Base-by-base conservation (phyloP, 2,113 vertebrate genomes). In the Pimephales promelas region DNA sequence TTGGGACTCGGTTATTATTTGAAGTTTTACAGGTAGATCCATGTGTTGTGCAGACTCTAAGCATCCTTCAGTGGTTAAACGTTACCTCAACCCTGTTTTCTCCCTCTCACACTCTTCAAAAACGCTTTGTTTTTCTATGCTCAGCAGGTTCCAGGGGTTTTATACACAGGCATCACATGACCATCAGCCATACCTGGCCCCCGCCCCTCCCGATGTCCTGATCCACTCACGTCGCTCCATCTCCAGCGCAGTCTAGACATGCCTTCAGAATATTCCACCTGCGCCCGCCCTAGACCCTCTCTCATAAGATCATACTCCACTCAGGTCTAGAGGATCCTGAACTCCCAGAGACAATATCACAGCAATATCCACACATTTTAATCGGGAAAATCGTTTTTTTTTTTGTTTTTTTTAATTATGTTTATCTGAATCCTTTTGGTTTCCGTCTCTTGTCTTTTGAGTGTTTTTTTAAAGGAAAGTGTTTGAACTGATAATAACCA, bases 81-180 rank as follows among this genome's bases (percentile, higher is more conserved):
- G 22, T 70, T 0, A 40, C 34, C 66, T 22, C 43, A 34, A 40
- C 36, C 68, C 68, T 45, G 40, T 72, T 56, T 10, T 13, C 43
- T 82, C 5, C 45, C 18, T 28, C 28, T 64, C 26, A 71, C 54
- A 59, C 83, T 18, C 81, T 79, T 22, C 28, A 52, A 54, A 28
- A 45, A 43, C 71, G 77, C 81, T 59, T 49, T 22, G 70, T 73
- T 18, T 40, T 71, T 43, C 36, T 81, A 31, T 76, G 61, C 49
- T 70, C 68, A 68, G 45, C 77, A 97, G 96, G 92, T 93, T 95
- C 91, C 94, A 94, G 91, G 95, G 94, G 87, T 94, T 95, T 92
- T 90, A 85, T 95, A 95, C 95, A 91, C 95, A 94, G 95, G 95
- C 94, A 95, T 95, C 95, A 96, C 96, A 94, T 96, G 95, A 97